Evolutionary conservation across 2,113 vertebrate genomes (phyloP), one percentile per base, ranked within the genome.

Genomic region (Syrrhaptes paradoxus): DNA sequence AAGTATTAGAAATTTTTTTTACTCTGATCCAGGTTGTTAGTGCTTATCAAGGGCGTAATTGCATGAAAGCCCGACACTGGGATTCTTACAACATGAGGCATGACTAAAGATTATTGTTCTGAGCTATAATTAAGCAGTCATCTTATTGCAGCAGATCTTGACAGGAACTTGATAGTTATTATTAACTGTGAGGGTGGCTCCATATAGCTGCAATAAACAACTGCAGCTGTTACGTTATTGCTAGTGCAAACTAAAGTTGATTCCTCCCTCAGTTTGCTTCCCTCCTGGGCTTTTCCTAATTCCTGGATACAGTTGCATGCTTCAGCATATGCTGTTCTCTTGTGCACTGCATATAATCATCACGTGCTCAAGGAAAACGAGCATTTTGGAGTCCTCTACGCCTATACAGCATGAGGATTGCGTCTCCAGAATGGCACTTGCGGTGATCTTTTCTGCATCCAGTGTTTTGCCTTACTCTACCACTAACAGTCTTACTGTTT

Each of bases 91-190:
- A 65, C 21, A 12, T 1, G 26, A 73, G 70, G 82, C 24, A 12
- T 88, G 71, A 93, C 71, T 92, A 62, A 90, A 93, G 91, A 73
- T 89, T 86, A 87, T 65, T 89, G 79, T 96, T 94, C 91, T 54
- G 54, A 84, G 55, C 81, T 93, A 61, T 88, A 96, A 95, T 97
- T 94, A 96, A 91, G 71, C 13, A 4, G 45, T 97, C 76, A 73
- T 81, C 90, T 95, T 94, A 52, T 63, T 91, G 43, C 68, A 85
- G 90, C 22, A 18, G 80, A 31, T 88, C 82, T 96, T 75, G 72
- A 95, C 89, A 65, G 49, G 66, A 95, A n/a, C 78, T 61, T 65
- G 76, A 93, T 91, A 87, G 94, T 96, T 95, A 76, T 90, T 96
- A 96, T 94, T 97, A 96, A 92, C 68, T 89, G 71, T 58, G 85